Base-by-base conservation (phyloP, 2,888 invertebrate species). In the Ellobium chinense region DNA sequence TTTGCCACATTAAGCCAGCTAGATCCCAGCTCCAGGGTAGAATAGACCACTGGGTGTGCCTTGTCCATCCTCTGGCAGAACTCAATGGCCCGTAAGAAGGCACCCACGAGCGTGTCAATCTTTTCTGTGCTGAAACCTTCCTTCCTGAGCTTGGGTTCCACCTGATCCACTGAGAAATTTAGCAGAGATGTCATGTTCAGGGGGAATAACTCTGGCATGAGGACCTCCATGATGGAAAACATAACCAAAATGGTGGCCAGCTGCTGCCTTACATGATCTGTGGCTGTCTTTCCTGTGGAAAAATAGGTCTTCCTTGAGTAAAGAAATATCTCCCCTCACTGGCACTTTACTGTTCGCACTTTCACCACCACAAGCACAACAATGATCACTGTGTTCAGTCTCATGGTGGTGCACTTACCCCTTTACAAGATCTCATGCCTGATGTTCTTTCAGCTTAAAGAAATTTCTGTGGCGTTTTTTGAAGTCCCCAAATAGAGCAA, bases 161-260 rank as follows among this genome's bases (percentile, higher is more conserved):
- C 56, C 18, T 56, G 14, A 18, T 34, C 29, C 18, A 77, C 29
- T 39, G 37, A 7, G 3, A 46, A 37, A 14, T 68, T 56, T 31
- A 68, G 29, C 0, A 66, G 31, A 29, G 65, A 58, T 27, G 24
- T 9, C 24, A 31, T 63, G 56, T 37, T 36, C 21, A 72, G 2
- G 31, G 58, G 75, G 54, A 65, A 54, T 39, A 75, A 62, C 68
- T 83, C 74, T n/a, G 84, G 85, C 63, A 77, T 31, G 21, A 81
- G 36, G 3, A 81, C 27, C 36, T 85, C 81, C n/a, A 85, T 29
- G 21, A 87, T 18, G 46, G 68, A 70, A n/a, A 84, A 73, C 7
- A 85, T 21, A 1, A 85, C 83, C 14, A 87, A 84, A 14, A 84
- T 34, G 1, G 85, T 88, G 18, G 86, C 85, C 54, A 87, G 37